phyloP scores from a whole-genome alignment of 1,140 invertebrate genomes.

The Hetaerina americana region DNA sequence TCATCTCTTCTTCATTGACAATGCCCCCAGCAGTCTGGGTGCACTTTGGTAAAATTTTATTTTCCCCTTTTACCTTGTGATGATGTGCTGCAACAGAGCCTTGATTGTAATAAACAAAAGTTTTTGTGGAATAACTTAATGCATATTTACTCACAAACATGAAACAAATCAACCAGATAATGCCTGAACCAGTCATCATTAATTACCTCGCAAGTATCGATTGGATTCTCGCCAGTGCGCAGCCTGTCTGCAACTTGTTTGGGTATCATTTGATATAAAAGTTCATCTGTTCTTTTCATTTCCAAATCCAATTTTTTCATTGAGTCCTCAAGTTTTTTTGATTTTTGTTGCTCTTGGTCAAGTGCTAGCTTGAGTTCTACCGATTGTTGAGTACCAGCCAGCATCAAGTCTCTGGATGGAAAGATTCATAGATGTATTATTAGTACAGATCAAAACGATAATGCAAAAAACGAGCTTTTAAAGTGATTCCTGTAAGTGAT shows the following conservation, averaged over 20 bases:
- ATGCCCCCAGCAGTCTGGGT: no score
- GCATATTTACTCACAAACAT: no score
- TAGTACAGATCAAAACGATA: no score
- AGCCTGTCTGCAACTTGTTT: constrained; percentile 89
- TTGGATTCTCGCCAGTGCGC: constrained; percentile 80
- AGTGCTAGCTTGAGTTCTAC: constrained; percentile 89
- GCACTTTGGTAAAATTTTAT: no score
- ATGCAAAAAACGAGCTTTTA: no score
- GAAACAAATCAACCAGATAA: no score
- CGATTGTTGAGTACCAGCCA: constrained; percentile 93
- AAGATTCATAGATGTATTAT: constrained; percentile 12
- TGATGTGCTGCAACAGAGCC: no score
- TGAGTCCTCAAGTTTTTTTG: constrained; percentile 89
- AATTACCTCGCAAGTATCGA: constrained; percentile 88
- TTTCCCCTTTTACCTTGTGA: no score
- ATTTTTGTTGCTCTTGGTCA: constrained; percentile 94
- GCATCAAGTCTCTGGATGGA: constrained; percentile 69
- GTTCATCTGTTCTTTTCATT: constrained; percentile 88
- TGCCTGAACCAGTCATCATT: no score
- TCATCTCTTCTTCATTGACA: no score
- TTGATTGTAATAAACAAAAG: no score
- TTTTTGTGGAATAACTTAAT: no score
- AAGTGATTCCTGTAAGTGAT: not conserved
- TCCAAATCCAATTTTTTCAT: constrained; percentile 92
- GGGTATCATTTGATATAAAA: constrained; percentile 97